Conservation (phyloP, 2,888 invertebrate species). For the Electrophaes corylata region DNA sequence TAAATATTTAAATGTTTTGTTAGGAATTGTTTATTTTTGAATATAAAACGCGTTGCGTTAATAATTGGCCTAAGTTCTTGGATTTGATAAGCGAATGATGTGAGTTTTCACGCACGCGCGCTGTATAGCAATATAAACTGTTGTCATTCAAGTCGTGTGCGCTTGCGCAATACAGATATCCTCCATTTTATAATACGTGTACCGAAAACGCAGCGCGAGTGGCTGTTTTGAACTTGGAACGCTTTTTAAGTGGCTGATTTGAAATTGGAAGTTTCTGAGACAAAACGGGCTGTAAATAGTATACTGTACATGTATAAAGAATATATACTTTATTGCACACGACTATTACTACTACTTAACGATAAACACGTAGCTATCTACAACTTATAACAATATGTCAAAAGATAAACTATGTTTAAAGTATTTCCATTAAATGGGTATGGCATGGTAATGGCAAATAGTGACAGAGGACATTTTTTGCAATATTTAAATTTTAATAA, state of each 20-base stretch:
- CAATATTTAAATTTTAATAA: too few relatives aligned
- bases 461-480: too few relatives aligned
- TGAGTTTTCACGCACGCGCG: conserved; percentile 19
- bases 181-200: conserved; percentile 28
- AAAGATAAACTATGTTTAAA: too few relatives aligned
- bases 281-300: not conserved
- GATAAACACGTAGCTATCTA: too few relatives aligned
- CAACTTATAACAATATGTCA: too few relatives aligned
- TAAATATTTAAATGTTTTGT: too few relatives aligned
- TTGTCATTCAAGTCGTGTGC: conserved; percentile 26
- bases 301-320: too few relatives aligned
- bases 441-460: too few relatives aligned
- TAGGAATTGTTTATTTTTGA: not conserved
- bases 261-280: conserved; percentile 25
- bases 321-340: too few relatives aligned
- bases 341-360: too few relatives aligned
- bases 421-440: too few relatives aligned
- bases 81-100: conserved; percentile 4
- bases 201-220: conserved; percentile 26
- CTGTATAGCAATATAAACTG: conserved; percentile 1
- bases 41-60: not conserved
- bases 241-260: conserved; percentile 24
- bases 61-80: not conserved
- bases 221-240: conserved; percentile 27
- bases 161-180: conserved; percentile 42